Percentiles rank a stretch among this genome's conserved stretches.
Conservation (phyloP, 2,797 vertebrate species). For the Erpetoichthys calabaricus region DNA sequence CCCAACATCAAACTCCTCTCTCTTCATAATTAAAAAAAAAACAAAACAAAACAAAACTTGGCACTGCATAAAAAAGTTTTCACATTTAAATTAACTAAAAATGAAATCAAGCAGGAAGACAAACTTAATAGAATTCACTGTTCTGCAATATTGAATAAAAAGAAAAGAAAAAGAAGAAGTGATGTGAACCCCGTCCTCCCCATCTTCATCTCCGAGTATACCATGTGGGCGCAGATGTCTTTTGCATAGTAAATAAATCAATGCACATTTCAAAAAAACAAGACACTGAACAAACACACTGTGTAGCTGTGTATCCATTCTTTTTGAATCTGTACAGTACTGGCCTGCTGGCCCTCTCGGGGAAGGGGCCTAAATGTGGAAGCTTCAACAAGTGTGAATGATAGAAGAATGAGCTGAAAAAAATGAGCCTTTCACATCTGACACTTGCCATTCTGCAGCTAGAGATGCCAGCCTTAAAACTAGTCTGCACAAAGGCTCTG, state of each 20-base stretch:
- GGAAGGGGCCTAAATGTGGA: conserved; percentile 42
- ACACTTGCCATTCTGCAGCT: conserved; percentile 38
- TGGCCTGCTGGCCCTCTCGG: conserved; percentile 30
- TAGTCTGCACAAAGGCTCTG: no score
- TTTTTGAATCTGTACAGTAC: conserved; percentile 25
- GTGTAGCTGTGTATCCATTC: conserved; percentile 30
- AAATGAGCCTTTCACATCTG: conserved; percentile 34
- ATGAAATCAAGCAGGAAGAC: conserved; percentile 50
- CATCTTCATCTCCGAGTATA: neutral
- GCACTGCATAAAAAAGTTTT: conserved; percentile 44
- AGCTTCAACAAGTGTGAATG: conserved; percentile 32
- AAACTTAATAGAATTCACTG: conserved; percentile 43
- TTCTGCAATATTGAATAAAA: no score
- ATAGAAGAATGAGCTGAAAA: conserved; percentile 37
- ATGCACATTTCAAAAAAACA: conserved; percentile 45
- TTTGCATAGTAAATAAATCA: conserved; percentile 85
- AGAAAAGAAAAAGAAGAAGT: no score
- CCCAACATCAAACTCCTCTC: neutral
- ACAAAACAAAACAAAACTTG: conserved; percentile 15
- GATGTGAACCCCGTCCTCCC: no score
- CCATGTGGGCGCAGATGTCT: conserved; percentile 49
- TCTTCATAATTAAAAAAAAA: conserved; percentile 10
- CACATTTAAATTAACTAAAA: conserved; percentile 1
- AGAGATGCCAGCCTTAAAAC: no score
- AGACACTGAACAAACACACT: conserved; percentile 41